These are phyloP conservation scores for Scopus umbretta DNA, from an alignment of 2,113 vertebrate genomes.

Conservation along the genomic window DNA sequence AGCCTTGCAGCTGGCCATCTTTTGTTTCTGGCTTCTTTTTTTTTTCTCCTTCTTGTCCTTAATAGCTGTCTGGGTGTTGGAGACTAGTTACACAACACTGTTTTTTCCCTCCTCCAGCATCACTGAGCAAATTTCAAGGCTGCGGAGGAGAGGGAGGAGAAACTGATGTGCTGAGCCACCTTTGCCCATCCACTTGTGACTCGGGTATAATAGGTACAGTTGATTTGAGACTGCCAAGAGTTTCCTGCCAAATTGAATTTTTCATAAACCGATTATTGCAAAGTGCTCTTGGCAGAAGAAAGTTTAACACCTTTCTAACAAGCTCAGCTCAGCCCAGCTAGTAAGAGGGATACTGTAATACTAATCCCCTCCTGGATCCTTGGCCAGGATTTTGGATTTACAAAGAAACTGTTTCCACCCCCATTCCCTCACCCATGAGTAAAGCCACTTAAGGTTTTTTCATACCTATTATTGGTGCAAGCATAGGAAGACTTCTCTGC, in stretches of 20 bases:
- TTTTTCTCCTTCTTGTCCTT: neutral
- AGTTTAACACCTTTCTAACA: constrained; percentile 57
- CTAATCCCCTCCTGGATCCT: constrained; percentile 17
- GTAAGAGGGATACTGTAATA: neutral
- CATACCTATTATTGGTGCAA: neutral
- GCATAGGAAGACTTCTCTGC: neutral
- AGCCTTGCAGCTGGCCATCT: neutral
- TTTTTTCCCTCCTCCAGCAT: constrained; percentile 20
- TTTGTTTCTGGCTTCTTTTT: neutral
- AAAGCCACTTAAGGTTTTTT: constrained; percentile 13
- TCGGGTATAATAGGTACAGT: constrained; percentile 33
- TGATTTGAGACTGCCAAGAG: constrained; percentile 37
- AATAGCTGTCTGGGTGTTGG: neutral
- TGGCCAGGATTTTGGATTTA: constrained; percentile 40
- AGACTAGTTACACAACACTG: constrained; percentile 31
- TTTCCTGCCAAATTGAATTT: constrained; percentile 58
- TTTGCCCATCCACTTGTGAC: constrained; percentile 46
- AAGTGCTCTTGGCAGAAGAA: constrained; percentile 38
- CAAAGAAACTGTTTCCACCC: neutral
- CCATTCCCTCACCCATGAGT: neutral
- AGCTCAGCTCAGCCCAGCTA: constrained; percentile 10
- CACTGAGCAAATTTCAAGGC: constrained; percentile 21
- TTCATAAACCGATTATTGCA: constrained; percentile 52
- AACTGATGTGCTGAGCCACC: neutral
- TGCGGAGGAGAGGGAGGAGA: neutral